Conservation (phyloP, 2,888 invertebrate species). For the Podotricha telesiphe region DNA sequence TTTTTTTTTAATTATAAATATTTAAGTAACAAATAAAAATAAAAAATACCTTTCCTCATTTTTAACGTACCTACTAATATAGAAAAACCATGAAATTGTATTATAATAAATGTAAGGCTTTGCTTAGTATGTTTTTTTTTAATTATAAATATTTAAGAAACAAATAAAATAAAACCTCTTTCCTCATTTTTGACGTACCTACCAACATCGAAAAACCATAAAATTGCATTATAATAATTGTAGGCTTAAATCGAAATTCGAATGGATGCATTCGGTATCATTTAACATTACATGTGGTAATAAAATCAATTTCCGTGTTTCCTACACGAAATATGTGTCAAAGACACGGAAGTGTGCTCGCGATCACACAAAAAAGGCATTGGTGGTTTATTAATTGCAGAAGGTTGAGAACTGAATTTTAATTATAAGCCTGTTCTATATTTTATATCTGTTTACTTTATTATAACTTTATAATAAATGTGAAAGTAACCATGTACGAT, state of each 20-base stretch:
- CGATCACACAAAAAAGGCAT: conserved; percentile 5
- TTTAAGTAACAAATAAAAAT: too few relatives aligned
- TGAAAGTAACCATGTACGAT: neutral
- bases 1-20: too few relatives aligned
- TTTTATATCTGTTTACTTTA: too few relatives aligned
- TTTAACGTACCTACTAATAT: too few relatives aligned
- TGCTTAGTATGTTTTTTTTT: too few relatives aligned
- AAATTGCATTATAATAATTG: neutral
- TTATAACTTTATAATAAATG: neutral
- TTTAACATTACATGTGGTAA: neutral
- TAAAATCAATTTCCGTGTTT: neutral
- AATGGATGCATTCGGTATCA: neutral
- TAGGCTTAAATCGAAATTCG: neutral
- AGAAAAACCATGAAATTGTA: too few relatives aligned
- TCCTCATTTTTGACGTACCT: too few relatives aligned
- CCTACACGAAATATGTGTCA: conserved; percentile 6
- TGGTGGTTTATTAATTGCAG: conserved; percentile 6
- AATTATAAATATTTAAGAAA: too few relatives aligned
- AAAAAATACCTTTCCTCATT: too few relatives aligned
- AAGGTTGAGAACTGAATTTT: conserved; percentile 3
- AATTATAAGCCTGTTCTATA: neutral
- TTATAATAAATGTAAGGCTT: too few relatives aligned
- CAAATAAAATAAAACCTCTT: too few relatives aligned
- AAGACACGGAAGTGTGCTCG: conserved; percentile 2
- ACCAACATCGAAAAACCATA: too few relatives aligned